These are phyloP conservation scores for Corvus hawaiiensis DNA, from an alignment of 2,113 vertebrate species.

Conservation along the genomic window DNA sequence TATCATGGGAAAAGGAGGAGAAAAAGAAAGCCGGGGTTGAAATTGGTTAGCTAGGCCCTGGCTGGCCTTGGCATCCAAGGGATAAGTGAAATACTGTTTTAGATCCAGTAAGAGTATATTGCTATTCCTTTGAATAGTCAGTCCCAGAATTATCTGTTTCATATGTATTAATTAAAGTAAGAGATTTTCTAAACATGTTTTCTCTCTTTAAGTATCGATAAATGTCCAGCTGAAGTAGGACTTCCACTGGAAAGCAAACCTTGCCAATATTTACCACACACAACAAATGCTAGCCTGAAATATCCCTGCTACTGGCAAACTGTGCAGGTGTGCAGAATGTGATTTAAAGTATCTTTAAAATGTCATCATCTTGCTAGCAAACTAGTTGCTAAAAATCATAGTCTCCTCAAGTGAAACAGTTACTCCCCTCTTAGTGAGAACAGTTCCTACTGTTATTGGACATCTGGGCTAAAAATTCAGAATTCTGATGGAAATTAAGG, in stretches of 20 bases:
- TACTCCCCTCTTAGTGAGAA: not conserved
- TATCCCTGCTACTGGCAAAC: not conserved
- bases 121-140: not conserved
- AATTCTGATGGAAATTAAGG: not conserved
- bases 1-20: not conserved
- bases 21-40: not conserved
- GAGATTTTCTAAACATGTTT: not conserved
- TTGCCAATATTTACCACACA: not conserved
- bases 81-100: not conserved
- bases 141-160: not conserved
- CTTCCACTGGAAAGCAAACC: not conserved
- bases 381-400: not conserved
- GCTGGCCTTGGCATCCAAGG: not conserved
- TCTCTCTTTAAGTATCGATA: not conserved
- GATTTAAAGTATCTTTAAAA: not conserved
- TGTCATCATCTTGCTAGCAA: not conserved
- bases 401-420: not conserved
- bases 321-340: not conserved
- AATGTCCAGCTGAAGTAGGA: not conserved
- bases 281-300: not conserved
- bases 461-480: not conserved
- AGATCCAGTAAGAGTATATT: not conserved
- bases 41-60: not conserved
- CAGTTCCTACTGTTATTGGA: not conserved
- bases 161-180: not conserved